Conservation (phyloP, 2,113 vertebrate species). For the Synodontis membranacea region DNA sequence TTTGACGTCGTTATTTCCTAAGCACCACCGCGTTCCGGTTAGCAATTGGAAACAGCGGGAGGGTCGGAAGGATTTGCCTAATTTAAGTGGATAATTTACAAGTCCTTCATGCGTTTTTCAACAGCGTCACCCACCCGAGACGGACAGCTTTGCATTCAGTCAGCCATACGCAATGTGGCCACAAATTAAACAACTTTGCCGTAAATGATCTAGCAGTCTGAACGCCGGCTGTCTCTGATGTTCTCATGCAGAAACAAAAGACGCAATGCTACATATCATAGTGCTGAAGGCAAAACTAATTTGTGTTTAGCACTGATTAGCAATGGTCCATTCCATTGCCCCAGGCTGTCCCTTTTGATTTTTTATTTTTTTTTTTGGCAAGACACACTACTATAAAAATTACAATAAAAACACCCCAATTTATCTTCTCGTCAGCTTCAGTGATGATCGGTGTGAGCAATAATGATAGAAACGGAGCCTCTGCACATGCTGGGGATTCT, state of each 20-base stretch:
- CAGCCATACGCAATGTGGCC: constrained; percentile 54
- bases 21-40: not conserved
- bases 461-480: not conserved
- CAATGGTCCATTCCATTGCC: not conserved
- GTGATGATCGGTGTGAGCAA: not conserved
- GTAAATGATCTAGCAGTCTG: constrained; percentile 59
- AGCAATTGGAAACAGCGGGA: constrained; percentile 12
- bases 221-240: constrained; percentile 25
- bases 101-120: constrained; percentile 71
- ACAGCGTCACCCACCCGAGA: constrained; percentile 69
- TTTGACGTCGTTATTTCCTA: not conserved
- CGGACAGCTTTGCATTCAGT: constrained; percentile 59
- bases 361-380: not conserved
- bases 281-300: constrained; percentile 56
- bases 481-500: constrained; percentile 6
- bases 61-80: constrained; percentile 66
- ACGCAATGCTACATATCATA: constrained; percentile 60
- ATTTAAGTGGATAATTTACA: constrained; percentile 68
- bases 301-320: constrained; percentile 52
- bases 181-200: constrained; percentile 62
- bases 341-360: not conserved
- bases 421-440: not conserved
- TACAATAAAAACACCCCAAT: not conserved
- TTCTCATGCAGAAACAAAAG: constrained; percentile 66
- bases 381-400: constrained; percentile 1